A percentile compares a stretch with the other conserved stretches of the same genome.
phyloP scores from a whole-genome alignment of 2,888 invertebrate genomes.

The Lamellibrachia satsuma region DNA sequence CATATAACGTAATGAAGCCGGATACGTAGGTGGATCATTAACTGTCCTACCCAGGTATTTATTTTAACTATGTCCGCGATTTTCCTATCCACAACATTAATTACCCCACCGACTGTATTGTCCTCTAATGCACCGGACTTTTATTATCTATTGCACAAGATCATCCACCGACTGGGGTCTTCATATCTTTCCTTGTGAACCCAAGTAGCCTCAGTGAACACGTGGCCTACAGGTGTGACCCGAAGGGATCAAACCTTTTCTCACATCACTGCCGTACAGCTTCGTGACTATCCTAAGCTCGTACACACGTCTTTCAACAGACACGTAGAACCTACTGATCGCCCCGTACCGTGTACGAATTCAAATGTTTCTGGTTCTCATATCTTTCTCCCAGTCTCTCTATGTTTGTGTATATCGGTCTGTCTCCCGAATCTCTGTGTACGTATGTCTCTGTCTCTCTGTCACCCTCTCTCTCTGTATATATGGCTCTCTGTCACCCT shows the following conservation, averaged over 20 bases:
- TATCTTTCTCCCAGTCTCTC: background rate
- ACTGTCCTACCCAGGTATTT: background rate
- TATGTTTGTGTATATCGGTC: too few relatives aligned
- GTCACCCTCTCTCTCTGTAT: too few relatives aligned
- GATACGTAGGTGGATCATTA: too few relatives aligned
- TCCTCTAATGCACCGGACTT: background rate
- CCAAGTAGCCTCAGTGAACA: background rate
- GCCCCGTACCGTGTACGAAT: background rate
- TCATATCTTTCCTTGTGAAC: background rate
- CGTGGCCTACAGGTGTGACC: background rate
- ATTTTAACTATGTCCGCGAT: background rate
- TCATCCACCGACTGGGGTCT: background rate
- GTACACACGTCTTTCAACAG: background rate
- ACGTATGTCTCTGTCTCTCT: too few relatives aligned
- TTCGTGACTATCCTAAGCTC: background rate
- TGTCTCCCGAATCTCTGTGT: too few relatives aligned
- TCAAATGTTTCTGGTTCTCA: background rate
- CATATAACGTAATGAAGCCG: too few relatives aligned
- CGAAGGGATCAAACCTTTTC: background rate
- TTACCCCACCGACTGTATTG: background rate
- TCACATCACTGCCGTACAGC: background rate
- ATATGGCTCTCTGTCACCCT: too few relatives aligned
- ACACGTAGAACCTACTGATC: background rate
- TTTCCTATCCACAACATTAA: background rate
- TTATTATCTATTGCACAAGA: background rate